Conservation (phyloP, 1,140 invertebrate genomes). For the Gryon sp. region DNA sequence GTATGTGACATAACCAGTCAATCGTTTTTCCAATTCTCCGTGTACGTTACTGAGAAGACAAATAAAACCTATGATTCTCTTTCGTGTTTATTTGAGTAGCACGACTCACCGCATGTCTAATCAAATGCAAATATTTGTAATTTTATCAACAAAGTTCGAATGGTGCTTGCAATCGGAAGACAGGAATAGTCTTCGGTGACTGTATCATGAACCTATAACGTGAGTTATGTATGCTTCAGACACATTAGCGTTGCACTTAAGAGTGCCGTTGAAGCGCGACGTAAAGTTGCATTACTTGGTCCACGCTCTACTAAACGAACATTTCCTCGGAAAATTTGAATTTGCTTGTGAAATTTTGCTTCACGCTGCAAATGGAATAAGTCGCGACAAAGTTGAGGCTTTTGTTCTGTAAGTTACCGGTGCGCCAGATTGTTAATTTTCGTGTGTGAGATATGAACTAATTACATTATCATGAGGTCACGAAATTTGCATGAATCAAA, state of each 20-base stretch:
- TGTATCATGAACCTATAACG: constrained; percentile 27
- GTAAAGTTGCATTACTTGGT: constrained; percentile 28
- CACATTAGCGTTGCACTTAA: constrained; percentile 22
- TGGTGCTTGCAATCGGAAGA: constrained; percentile 29
- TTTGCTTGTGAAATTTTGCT: constrained; percentile 5
- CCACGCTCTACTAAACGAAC: constrained; percentile 16
- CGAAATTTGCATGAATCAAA: constrained; percentile 48
- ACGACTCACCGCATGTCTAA: no score
- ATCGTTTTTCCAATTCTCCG: no score
- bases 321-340: no score
- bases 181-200: constrained; percentile 18
- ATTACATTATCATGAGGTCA: constrained; percentile 42
- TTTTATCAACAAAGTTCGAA: background rate
- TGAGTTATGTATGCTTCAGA: constrained; percentile 25
- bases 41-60: no score
- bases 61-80: no score
- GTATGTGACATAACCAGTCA: no score
- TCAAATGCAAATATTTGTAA: background rate
- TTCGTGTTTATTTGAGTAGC: no score
- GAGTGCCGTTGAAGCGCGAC: constrained; percentile 2
- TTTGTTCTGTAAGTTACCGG: constrained; percentile 22
- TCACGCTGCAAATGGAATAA: constrained; percentile 36
- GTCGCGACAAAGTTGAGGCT: constrained; percentile 18
- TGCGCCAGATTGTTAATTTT: constrained; percentile 19
- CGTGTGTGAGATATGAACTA: constrained; percentile 15